Base-by-base conservation (phyloP, 2,113 vertebrate genomes). In the Campylomormyrus tamandua region DNA sequence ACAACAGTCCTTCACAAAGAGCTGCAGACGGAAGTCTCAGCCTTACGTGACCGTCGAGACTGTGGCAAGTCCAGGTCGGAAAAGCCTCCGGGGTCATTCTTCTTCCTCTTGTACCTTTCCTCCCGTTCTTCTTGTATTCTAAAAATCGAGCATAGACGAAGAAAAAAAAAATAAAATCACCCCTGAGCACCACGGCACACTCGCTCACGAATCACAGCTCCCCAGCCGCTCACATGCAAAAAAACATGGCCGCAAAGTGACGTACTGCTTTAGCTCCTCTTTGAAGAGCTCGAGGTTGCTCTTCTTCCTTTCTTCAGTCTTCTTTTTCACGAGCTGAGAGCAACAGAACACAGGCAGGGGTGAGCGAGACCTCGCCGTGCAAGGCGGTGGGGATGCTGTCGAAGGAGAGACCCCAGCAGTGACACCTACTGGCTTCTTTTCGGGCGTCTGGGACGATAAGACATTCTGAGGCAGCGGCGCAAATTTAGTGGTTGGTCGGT, bases 71-170 rank as follows among this genome's bases (percentile, higher is more conserved):
- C 95, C 88, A 95, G 50, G 87, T 96, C 95, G 89, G 92, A 92
- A 35, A 80, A 92, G 70, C 92, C 90, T 7, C 91, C 93, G 27
- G 94, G 90, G 88, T 96, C 95, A 89, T 91, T 93, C 90, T 93
- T 96, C 93, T 96, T 96, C 90, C 94, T 94, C 88, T 96, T 96
- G 91, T 96, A 88, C 70, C 96, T 93, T 91, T 96, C 96, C 52
- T 97, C 96, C 3, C 96, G 95, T 91, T 96, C 96, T 88, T 97
- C 96, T 91, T 97, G 96, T 92, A 97, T 96, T 92, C 96, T 97
- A 70, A 31, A 62, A 90, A 35, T 46, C 53, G 3, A 89, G 17
- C 15, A 15, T 17, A 17, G 35, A 6, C 21, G 31, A 9, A 24
- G 3, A 21, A 53, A 19, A 11, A 0, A 1, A 19, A 21, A 53